These are phyloP conservation scores for Nycticryphes semicollaris DNA, from an alignment of 2,113 vertebrate species.

Conservation along the genomic window DNA sequence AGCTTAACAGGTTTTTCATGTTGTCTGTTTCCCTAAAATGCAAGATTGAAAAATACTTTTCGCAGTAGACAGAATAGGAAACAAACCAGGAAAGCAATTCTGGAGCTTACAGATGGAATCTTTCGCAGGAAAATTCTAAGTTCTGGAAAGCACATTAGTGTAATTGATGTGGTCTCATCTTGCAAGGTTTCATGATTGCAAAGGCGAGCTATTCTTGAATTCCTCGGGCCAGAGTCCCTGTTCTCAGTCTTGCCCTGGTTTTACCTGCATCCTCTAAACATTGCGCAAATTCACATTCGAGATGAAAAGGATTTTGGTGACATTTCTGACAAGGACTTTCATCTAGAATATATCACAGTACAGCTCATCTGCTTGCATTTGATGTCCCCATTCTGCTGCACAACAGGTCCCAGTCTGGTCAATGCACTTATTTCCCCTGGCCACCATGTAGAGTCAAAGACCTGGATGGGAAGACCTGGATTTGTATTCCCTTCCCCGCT, in stretches of 20 bases:
- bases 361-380: not conserved
- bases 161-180: not conserved
- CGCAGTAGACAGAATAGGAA: not conserved
- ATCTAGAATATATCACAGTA: not conserved
- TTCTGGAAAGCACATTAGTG: not conserved
- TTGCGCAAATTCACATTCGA: not conserved
- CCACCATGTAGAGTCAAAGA: not conserved
- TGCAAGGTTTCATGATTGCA: not conserved
- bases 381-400: not conserved
- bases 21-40: not conserved
- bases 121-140: not conserved
- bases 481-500: not conserved
- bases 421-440: rapidly evolving
- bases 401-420: not conserved
- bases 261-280: not conserved
- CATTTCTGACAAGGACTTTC: not conserved
- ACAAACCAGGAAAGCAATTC: not conserved
- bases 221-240: not conserved
- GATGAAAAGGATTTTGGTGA: not conserved
- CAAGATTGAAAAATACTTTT: not conserved
- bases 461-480: not conserved
- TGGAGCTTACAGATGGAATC: not conserved
- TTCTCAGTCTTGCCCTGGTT: not conserved
- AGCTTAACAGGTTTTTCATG: not conserved
- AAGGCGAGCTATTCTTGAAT: not conserved